Evolutionary conservation across 1,140 invertebrate genomes (phyloP).

Genomic region (Macrobrachium nipponense): DNA sequence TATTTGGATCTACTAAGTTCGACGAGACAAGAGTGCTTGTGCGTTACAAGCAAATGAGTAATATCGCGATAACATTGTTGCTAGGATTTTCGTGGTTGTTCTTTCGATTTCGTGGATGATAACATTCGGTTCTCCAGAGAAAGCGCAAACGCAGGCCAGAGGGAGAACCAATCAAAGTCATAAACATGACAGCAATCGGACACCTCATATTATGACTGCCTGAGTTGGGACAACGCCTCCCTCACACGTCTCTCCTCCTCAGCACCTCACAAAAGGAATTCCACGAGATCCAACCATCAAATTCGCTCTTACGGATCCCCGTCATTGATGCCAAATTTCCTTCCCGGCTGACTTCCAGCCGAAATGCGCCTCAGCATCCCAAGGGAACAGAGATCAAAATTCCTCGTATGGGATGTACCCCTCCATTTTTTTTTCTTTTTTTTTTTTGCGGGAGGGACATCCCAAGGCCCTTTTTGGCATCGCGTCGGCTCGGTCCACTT

Average conservation of each 20-base stretch:
- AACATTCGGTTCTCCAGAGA: background rate
- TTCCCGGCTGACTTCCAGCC: too few species aligned
- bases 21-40: background rate
- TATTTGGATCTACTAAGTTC: background rate
- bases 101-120: background rate
- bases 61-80: too few species aligned
- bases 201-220: constrained; percentile 28
- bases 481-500: constrained; percentile 33
- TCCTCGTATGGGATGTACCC: too few species aligned
- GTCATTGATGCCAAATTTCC: too few species aligned
- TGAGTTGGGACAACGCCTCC: constrained; percentile 19
- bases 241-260: constrained; percentile 11
- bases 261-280: background rate
- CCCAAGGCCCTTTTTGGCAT: constrained; percentile 7
- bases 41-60: too few species aligned
- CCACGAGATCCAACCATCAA: too few species aligned
- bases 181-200: background rate
- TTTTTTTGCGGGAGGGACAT: background rate
- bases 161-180: background rate
- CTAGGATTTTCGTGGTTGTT: too few species aligned
- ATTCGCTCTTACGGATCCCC: too few species aligned
- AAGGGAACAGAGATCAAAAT: too few species aligned
- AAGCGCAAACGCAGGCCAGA: background rate
- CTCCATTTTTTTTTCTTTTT: too few species aligned
- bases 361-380: too few species aligned